Evolutionary conservation across 2,113 vertebrate genomes (phyloP), one percentile per base, ranked within the genome.

Genomic region (Ciconia maguari): DNA sequence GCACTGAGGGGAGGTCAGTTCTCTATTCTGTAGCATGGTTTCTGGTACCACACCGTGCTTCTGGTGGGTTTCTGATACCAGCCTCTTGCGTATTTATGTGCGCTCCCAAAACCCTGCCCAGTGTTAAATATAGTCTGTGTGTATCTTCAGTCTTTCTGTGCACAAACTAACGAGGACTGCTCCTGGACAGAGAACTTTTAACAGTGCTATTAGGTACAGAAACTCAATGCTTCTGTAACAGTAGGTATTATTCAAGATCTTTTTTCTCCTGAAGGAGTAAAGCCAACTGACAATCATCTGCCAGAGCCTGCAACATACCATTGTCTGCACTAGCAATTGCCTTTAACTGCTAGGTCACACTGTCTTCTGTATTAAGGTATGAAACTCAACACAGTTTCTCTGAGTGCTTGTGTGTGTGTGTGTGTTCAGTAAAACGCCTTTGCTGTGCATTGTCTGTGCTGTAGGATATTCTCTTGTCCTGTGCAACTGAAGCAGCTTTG

Each of bases 221-320:
- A 72, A 70, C 36, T 41, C 48, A 5, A 2, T 21, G 24, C 36
- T 79, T n/a, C 26, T 75, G 26, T 48, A 16, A 42, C 62, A 79
- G 18, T 5, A n/a, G 38, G 24, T 3, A 2, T 38, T 46, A 41
- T 34, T 61, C 32, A 10, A 52, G 24, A 26, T 34, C 6, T 3
- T 14, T 49, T 10, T 3, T 1, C 34, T 74, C 61, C 74, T 30
- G 24, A 46, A 69, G 74, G 75, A 68, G 36, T 11, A 32, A 79
- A 79, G 66, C 66, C 25, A n/a, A 16, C n/a, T 19, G 71, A 18
- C 11, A 75, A 3, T 34, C 4, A 1, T 54, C 74, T 74, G 51
- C 68, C 42, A 0, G 1, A 60, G 38, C 8, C 62, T 15, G 29
- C 79, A n/a, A 25, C 3, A 0, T 55, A 1, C 38, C n/a, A 6